Percentiles rank a stretch among this genome's conserved stretches.
These are phyloP conservation scores for Sesia apiformis DNA, from an alignment of 2,888 invertebrate genomes.

Conservation along the genomic window DNA sequence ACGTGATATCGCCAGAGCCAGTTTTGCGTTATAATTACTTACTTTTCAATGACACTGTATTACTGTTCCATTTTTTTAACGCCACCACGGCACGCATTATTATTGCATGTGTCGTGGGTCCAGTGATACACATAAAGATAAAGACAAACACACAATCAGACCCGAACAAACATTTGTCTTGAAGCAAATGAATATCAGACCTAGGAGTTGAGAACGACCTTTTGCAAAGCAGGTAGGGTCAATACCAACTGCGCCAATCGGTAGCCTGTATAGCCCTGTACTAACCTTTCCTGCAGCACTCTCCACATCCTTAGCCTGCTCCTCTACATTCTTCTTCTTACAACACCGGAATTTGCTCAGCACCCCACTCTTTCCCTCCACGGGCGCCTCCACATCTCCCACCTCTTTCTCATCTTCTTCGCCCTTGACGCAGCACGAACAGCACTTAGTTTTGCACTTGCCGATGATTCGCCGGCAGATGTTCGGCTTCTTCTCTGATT, in stretches of 20 bases:
- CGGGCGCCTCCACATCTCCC: slow-evolving; percentile 4
- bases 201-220: no score
- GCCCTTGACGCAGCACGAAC: slow-evolving; percentile 58
- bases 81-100: no score
- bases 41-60: no score
- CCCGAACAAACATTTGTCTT: no score
- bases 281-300: slow-evolving; percentile 60
- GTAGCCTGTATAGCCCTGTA: slow-evolving; percentile 3
- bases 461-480: slow-evolving; percentile 51
- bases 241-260: background rate
- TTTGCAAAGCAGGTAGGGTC: no score
- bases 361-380: slow-evolving; percentile 28
- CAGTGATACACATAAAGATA: no score
- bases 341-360: slow-evolving; percentile 51
- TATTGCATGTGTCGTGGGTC: no score
- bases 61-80: no score
- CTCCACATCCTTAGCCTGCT: slow-evolving; percentile 42
- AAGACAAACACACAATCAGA: no score
- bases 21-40: no score
- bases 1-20: no score
- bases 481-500: slow-evolving; percentile 36
- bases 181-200: no score
- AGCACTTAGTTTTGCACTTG: slow-evolving; percentile 59
- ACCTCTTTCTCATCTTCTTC: slow-evolving; percentile 29
- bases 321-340: slow-evolving; percentile 43